Base-by-base conservation (phyloP, 2,888 invertebrate species). In the Panzeria rudis region DNA sequence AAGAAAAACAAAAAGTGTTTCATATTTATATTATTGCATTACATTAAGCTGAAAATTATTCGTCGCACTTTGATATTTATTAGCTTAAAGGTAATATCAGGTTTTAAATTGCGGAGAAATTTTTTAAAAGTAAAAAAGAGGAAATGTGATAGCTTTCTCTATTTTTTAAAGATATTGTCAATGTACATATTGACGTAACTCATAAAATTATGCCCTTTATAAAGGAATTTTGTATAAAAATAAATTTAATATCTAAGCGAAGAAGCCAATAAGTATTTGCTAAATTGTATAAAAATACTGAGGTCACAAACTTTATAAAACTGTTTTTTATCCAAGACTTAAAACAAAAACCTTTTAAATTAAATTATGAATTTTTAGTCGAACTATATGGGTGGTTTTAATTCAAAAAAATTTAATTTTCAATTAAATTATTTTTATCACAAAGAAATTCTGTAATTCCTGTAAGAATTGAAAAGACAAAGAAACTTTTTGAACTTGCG, bases 21-120 rank as follows among this genome's bases (percentile, higher is more conserved):
- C 59, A 66, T 80, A 64, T 79, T 72, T 79, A 23, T 64, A 50
- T 52, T 78, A 62, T 50, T 38, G 41, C 59, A 44, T 81, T 80
- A 29, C 29, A 52, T 66, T 66, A n/a, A 56, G 44, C 72, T 64
- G 64, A 35, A 64, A 56, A 72, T 72, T 68, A 50, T 61, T 72
- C 73, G 64, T 72, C 73, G 64, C 54, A 73, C 66, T 80, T 59
- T 80, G 59, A 59, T 80, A 66, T 80, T 80, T 80, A 72, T 72
- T 54, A 50, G 54, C 71, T 56, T 38, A 13, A 9, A 44, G 15
- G 17, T 56, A 72, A 64, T 66, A 73, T 54, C 56, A 56, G 64
- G 35, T 47, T 35, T 64, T 41, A 68, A 47, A n/a, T 56, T 47
- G 38, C n/a, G 38, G 13, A 73, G n/a, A 59, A 59, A 56, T 56